Conservation (phyloP, 2,888 invertebrate species). For the Hyposoter didymator region DNA sequence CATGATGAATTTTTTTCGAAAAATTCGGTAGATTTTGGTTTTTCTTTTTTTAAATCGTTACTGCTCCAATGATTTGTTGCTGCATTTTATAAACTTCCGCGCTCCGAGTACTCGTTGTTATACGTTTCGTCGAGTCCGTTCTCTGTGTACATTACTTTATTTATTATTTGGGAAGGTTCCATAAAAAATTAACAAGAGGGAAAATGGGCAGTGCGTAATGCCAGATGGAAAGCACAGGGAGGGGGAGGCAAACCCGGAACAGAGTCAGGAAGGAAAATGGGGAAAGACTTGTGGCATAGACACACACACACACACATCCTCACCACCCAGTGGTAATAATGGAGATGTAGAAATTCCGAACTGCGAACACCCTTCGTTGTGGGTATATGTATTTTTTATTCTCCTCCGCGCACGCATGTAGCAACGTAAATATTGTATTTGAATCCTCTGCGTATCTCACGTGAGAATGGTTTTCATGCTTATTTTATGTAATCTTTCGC, state of each 20-base stretch:
- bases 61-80: not conserved
- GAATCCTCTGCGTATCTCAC: conserved; percentile 76
- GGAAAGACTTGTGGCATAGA: conserved; percentile 20
- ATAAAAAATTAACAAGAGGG: conserved; percentile 60
- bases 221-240: not conserved
- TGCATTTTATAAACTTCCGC: not conserved
- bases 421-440: conserved; percentile 81
- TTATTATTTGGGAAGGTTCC: conserved; percentile 43
- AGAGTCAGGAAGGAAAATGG: conserved; percentile 42
- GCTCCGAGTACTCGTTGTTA: conserved; percentile 12
- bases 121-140: conserved; percentile 20
- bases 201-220: not conserved
- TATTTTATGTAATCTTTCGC: conserved; percentile 55
- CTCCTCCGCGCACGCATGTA: conserved; percentile 73
- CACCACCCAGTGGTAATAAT: conserved; percentile 44
- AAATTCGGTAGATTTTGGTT: not conserved
- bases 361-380: conserved; percentile 46
- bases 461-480: conserved; percentile 60
- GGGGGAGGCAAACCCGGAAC: not conserved
- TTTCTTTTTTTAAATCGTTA: not conserved
- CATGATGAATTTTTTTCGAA: not conserved
- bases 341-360: conserved; percentile 46
- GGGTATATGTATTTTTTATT: conserved; percentile 57
- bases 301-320: conserved; percentile 11
- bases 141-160: conserved; percentile 46